These are phyloP conservation scores for Listronotus bonariensis DNA, from an alignment of 1,140 invertebrate species.

Conservation along the genomic window DNA sequence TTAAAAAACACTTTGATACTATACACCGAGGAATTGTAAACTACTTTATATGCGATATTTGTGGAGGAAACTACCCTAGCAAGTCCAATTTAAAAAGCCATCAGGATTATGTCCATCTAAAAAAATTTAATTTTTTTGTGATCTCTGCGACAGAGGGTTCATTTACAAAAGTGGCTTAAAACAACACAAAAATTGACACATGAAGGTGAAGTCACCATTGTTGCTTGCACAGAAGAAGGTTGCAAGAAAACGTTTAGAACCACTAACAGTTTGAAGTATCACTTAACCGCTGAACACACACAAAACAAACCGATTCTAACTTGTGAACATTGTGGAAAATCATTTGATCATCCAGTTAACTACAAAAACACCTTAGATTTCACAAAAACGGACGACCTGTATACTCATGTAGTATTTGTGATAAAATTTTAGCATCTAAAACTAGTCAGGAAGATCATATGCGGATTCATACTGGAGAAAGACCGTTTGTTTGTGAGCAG, in stretches of 20 bases:
- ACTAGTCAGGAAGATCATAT: conserved; percentile 58
- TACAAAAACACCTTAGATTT: no score
- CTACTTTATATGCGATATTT: conserved; percentile 28
- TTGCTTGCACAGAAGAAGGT: conserved; percentile 1
- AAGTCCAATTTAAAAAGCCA: conserved; percentile 53
- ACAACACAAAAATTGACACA: conserved; percentile 23
- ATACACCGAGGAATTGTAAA: conserved; percentile 56
- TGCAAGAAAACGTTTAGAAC: conserved; percentile 11
- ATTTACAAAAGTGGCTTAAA: conserved; percentile 43
- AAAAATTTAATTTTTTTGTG: conserved; percentile 47
- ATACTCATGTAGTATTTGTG: conserved; percentile 52
- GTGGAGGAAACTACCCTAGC: conserved; percentile 25
- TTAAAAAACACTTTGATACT: conserved; percentile 18
- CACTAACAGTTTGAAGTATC: conserved; percentile 10
- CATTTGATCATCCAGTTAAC: conserved; percentile 49
- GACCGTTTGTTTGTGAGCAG: conserved; percentile 69
- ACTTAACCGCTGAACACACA: background rate
- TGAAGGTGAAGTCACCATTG: conserved; percentile 4
- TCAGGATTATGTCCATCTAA: conserved; percentile 5
- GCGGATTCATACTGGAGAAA: conserved; percentile 71
- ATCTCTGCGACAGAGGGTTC: conserved; percentile 56
- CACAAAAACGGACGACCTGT: no score
- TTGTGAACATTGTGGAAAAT: conserved; percentile 67
- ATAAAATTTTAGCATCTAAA: conserved; percentile 28
- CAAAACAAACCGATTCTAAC: background rate